Percentiles rank a stretch among this genome's conserved stretches.
Conservation (phyloP, 1,140 invertebrate species). For the Hyposmocoma kahamanoa region DNA sequence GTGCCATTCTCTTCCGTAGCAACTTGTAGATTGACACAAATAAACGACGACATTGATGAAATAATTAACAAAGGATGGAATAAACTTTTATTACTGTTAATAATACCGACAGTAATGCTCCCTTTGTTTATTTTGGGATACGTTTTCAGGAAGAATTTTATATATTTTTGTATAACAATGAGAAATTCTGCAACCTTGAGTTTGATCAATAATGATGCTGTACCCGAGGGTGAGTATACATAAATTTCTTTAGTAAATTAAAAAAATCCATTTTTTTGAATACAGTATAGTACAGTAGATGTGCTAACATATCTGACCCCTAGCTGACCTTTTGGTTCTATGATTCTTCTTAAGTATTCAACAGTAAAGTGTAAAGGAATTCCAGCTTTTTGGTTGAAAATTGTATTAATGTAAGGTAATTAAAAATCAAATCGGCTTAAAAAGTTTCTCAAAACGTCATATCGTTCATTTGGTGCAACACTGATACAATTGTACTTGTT, state of each 20-base stretch:
- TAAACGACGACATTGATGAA: slow-evolving; percentile 16
- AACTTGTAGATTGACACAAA: slow-evolving; percentile 34
- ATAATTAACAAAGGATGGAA: slow-evolving; percentile 13
- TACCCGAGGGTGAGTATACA: slow-evolving; percentile 39
- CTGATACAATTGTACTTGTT: too few species aligned
- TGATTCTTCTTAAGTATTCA: too few species aligned
- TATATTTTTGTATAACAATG: slow-evolving; percentile 74
- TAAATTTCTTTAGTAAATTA: neutral
- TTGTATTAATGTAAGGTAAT: too few species aligned
- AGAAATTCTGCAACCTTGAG: slow-evolving; percentile 68
- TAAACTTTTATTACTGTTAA: slow-evolving; percentile 25
- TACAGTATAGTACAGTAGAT: too few species aligned
- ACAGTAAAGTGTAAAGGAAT: too few species aligned
- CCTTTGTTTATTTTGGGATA: slow-evolving; percentile 38
- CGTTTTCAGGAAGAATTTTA: slow-evolving; percentile 67
- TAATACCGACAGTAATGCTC: slow-evolving; percentile 34
- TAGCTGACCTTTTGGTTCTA: too few species aligned
- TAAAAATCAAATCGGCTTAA: too few species aligned
- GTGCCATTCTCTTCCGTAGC: slow-evolving; percentile 26
- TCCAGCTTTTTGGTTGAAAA: too few species aligned
- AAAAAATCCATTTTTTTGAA: too few species aligned
- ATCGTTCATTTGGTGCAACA: too few species aligned
- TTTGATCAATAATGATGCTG: slow-evolving; percentile 49
- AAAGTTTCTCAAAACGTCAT: too few species aligned
- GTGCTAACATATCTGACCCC: too few species aligned